A percentile compares a stretch with the other conserved stretches of the same genome.
Evolutionary conservation across 53 echinoderm and acorn worm species (phyloP).

Genomic region (Actinopyga echinites): DNA sequence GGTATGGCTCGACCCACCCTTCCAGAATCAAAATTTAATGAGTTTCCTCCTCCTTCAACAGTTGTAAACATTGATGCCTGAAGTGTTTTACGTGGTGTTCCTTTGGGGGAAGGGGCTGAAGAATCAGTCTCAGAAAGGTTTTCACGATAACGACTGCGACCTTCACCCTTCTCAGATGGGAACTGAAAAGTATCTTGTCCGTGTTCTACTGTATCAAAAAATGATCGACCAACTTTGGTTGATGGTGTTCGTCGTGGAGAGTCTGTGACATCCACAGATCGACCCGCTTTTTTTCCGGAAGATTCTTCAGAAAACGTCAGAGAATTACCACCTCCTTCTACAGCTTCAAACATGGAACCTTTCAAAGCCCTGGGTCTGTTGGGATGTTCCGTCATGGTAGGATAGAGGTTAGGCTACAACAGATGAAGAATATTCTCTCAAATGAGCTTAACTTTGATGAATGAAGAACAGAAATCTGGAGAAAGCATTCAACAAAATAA

Average conservation of each 20-base stretch:
- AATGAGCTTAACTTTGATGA: too few relatives aligned
- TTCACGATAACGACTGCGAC: constrained; percentile 24
- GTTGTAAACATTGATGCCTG: constrained; percentile 72
- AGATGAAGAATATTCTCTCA: background rate
- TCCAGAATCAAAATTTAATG: constrained; percentile 74
- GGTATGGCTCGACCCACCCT: constrained; percentile 48
- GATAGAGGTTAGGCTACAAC: constrained; percentile 27
- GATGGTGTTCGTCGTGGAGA: constrained; percentile 70
- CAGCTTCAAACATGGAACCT: constrained; percentile 75
- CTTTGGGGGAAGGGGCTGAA: constrained; percentile 1
- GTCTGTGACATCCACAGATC: background rate
- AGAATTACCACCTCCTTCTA: constrained; percentile 80
- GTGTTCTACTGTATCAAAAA: constrained; percentile 60
- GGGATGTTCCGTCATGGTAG: constrained; percentile 59
- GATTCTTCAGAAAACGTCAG: constrained; percentile 74
- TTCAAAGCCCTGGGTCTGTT: constrained; percentile 60
- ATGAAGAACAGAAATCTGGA: too few relatives aligned
- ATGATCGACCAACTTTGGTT: constrained; percentile 41
- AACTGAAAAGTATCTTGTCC: constrained; percentile 82
- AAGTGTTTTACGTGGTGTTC: constrained; percentile 28
- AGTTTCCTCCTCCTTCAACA: constrained; percentile 94
- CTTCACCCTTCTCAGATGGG: constrained; percentile 80
- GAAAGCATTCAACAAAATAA: too few relatives aligned
- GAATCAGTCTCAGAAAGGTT: constrained; percentile 30
- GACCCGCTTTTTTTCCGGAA: background rate